Conservation (phyloP, 2,888 invertebrate genomes). For the Acleris laterana region DNA sequence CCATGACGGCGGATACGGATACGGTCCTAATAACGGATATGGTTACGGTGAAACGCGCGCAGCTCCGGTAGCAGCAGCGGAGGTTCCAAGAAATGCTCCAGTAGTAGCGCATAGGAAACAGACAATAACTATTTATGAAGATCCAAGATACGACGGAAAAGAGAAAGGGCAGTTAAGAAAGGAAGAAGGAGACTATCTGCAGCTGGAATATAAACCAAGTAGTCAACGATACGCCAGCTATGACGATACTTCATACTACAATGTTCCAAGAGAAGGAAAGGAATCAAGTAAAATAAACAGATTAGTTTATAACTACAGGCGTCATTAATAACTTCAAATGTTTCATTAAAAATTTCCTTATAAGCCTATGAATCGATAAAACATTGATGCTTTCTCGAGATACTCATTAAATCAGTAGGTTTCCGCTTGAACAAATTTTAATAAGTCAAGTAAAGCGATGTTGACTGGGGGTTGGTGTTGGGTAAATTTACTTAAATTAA, state of each 20-base stretch:
- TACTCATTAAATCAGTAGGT: constrained; percentile 52
- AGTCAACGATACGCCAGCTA: constrained; percentile 76
- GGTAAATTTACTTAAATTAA: constrained; percentile 44
- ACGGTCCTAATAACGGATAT: constrained; percentile 70
- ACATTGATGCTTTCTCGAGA: constrained; percentile 54
- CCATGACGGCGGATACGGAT: constrained; percentile 73
- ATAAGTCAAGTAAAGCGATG: constrained; percentile 41
- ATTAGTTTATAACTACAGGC: constrained; percentile 78
- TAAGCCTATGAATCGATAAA: constrained; percentile 34
- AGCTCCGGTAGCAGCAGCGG: constrained; percentile 56
- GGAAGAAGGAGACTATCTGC: constrained; percentile 73
- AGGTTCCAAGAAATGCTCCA: constrained; percentile 66
- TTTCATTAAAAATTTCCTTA: constrained; percentile 17
- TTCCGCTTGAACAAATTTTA: constrained; percentile 25
- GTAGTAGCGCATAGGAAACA: constrained; percentile 76
- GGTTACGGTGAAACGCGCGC: constrained; percentile 73
- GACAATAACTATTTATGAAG: constrained; percentile 81
- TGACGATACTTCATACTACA: constrained; percentile 71
- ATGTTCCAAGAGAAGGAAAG: constrained; percentile 57
- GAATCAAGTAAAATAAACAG: constrained; percentile 79
- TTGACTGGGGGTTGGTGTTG: constrained; percentile 49
- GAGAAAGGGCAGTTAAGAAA: constrained; percentile 68
- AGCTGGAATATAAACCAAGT: constrained; percentile 76
- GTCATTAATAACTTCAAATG: constrained; percentile 53
- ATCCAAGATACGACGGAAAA: constrained; percentile 74